Evolutionary conservation across 2,113 vertebrate genomes (phyloP), one percentile per base, ranked within the genome.

Genomic region (Pseudopipra pipra): DNA sequence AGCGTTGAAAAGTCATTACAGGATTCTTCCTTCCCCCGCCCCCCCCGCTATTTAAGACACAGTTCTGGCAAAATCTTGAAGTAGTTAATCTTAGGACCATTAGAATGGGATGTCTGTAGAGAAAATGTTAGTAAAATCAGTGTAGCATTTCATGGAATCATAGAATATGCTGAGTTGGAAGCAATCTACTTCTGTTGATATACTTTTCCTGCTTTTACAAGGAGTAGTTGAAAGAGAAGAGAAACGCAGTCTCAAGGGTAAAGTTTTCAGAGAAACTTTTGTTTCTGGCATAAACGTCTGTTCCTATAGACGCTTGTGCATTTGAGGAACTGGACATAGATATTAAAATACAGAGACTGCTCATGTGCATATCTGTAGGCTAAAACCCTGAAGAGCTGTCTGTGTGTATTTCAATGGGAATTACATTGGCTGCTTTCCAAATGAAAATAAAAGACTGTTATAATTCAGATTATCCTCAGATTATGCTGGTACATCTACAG

Each of bases 401-500:
- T 68, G 8, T 22, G 11, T 56, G 8, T 75, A 7, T 86, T 54
- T 80, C 55, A 49, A 12, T 80, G 37, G 65, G 31, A 92, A 49
- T 73, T 58, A 37, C 9, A 4, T 4, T 83, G 73, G 18, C 43
- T 92, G 30, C 20, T 89, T 89, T 88, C 59, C 72, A 52, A 51
- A 80, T 58, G 30, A 46, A 82, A 74, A 81, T 49, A 37, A 77
- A 47, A 91, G 13, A 6, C n/a, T 47, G 35, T 35, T 84, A 12
- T 35, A 46, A 47, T 86, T 95, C 65, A 74, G 59, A 35, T 94
- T 91, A 76, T 72, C 27, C 66, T 92, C 44, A 79, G 71, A 59
- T 88, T 92, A 44, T 51, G 19, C 6, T 77, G n/a, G 20, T 76
- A 1, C 62, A 49, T 58, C 51, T 86, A 31, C 30, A n/a, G 24